Evolutionary conservation across 2,113 vertebrate genomes (phyloP).

Genomic region (Corvus cornix): DNA sequence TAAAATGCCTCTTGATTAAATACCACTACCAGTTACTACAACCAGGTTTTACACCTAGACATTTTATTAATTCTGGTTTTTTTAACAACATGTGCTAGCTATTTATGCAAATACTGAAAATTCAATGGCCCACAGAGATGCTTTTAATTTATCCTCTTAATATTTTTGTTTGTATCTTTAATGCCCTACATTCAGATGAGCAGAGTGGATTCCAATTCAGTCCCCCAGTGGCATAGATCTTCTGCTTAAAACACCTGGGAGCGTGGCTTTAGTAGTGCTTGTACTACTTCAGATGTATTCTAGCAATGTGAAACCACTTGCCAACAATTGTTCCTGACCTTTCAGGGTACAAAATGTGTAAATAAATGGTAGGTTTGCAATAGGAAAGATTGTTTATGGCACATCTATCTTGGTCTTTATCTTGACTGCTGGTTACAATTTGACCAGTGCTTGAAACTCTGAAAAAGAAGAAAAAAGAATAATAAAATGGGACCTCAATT

Average conservation of each 20-base stretch:
- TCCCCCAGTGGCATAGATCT: neutral
- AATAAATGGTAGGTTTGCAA: neutral
- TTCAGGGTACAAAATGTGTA: constrained; percentile 6
- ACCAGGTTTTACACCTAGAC: neutral
- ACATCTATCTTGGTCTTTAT: neutral
- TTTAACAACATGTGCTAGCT: neutral
- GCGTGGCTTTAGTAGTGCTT: neutral
- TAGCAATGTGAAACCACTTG: neutral
- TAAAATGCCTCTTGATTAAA: neutral
- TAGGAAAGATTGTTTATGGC: neutral
- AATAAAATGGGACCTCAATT: neutral
- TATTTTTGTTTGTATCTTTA: neutral
- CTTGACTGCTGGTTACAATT: constrained; percentile 65
- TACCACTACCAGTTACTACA: neutral
- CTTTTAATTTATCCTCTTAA: neutral
- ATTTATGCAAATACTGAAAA: neutral
- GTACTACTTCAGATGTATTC: neutral
- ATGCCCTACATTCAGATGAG: neutral
- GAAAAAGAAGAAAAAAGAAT: constrained; percentile 18
- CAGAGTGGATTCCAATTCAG: neutral
- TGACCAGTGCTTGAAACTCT: constrained; percentile 80
- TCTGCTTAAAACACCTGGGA: neutral
- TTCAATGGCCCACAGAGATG: neutral
- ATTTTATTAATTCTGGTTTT: neutral
- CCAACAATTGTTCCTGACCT: neutral